phyloP scores from a whole-genome alignment of 2,797 vertebrate species.

The Phaenicophaeus curvirostris region DNA sequence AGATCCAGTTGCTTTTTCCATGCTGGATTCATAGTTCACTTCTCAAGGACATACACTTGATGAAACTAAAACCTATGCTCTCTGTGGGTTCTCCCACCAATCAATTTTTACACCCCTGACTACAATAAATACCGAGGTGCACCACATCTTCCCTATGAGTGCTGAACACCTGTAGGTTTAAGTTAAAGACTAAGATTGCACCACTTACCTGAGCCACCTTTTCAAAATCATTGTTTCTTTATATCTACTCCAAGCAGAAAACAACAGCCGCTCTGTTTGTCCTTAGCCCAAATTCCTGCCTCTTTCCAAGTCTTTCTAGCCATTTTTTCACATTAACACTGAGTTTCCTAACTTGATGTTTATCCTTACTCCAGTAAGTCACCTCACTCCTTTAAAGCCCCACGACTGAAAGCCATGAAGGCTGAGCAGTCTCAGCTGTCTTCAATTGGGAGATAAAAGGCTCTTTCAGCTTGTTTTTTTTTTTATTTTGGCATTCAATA shows the following conservation, averaged over 20 bases:
- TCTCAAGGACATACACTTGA: rapidly evolving
- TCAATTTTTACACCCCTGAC: not conserved
- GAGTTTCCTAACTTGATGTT: rapidly evolving
- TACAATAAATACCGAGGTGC: not conserved
- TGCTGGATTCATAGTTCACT: not conserved
- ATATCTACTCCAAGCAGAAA: not conserved
- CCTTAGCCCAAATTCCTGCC: not conserved
- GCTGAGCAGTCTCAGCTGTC: not conserved
- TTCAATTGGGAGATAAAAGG: not conserved
- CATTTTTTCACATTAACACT: not conserved
- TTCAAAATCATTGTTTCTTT: not conserved
- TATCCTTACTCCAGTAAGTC: too few species aligned
- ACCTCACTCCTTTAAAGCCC: not conserved
- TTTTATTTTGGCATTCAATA: not conserved
- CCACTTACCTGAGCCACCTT: not conserved
- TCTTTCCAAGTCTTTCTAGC: not conserved
- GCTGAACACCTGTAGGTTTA: rapidly evolving
- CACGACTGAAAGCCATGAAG: not conserved
- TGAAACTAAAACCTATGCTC: rapidly evolving
- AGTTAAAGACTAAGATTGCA: not conserved
- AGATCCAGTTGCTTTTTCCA: not conserved
- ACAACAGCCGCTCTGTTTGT: rapidly evolving
- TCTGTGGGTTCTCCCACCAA: not conserved
- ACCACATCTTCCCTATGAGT: rapidly evolving
- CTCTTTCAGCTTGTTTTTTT: not conserved